A percentile compares a stretch with the other conserved stretches of the same genome.
Conservation (phyloP, 2,797 vertebrate species). For the Pogonophryne albipinna region DNA sequence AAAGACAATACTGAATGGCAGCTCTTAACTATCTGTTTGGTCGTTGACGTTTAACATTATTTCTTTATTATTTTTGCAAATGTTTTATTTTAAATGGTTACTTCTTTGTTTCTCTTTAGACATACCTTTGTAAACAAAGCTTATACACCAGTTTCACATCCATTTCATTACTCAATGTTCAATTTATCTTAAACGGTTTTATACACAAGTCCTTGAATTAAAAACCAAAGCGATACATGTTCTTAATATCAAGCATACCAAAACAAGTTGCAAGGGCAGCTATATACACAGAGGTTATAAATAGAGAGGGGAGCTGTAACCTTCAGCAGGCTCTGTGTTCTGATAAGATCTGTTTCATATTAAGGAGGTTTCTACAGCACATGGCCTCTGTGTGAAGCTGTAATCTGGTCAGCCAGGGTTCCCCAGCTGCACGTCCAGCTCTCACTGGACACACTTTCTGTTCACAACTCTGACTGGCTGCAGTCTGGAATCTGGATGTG, state of each 20-base stretch:
- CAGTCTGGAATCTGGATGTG: not conserved
- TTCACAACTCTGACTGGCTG: slow-evolving; percentile 23
- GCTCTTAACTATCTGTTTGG: not conserved
- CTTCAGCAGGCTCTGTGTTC: slow-evolving; percentile 31
- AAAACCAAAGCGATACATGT: not conserved
- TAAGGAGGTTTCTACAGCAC: slow-evolving; percentile 39
- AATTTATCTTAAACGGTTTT: not conserved
- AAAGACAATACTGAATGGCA: not conserved
- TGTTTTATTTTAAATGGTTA: not conserved
- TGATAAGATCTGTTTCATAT: slow-evolving; percentile 49
- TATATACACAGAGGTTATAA: slow-evolving; percentile 22
- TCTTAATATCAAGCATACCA: slow-evolving; percentile 18
- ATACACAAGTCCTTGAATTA: not conserved
- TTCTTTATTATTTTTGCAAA: not conserved
- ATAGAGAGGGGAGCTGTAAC: slow-evolving; percentile 28
- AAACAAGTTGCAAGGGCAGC: slow-evolving; percentile 29
- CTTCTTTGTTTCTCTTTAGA: not conserved
- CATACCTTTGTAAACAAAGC: slow-evolving; percentile 10
- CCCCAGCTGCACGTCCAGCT: slow-evolving; percentile 19
- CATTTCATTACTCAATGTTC: slow-evolving; percentile 6
- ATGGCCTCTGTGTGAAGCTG: slow-evolving; percentile 31
- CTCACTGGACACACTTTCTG: slow-evolving; percentile 12
- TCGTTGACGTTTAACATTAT: not conserved
- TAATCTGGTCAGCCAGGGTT: slow-evolving; percentile 38
- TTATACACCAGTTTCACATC: not conserved